Evolutionary conservation across 2,113 vertebrate genomes (phyloP).

Genomic region (Ploceus nigricollis): DNA sequence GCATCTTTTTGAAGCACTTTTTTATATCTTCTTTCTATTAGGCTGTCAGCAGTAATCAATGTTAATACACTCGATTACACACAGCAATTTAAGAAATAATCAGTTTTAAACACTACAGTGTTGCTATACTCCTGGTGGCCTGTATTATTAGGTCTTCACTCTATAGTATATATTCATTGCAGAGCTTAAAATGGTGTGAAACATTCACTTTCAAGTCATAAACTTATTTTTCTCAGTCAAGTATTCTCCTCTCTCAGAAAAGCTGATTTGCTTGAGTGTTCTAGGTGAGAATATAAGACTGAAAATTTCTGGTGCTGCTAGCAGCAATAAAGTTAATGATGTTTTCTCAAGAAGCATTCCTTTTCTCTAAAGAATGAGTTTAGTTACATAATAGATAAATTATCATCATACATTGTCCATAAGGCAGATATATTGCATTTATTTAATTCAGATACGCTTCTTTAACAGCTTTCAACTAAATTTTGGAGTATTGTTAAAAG

Average conservation of each 20-base stretch:
- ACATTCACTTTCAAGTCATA: background rate
- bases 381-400: constrained; percentile 11
- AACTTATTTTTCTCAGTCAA: background rate
- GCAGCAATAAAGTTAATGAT: constrained; percentile 36
- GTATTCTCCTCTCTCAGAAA: background rate
- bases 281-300: constrained; percentile 24
- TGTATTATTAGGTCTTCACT: background rate
- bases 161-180: background rate
- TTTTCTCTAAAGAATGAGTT: constrained; percentile 25
- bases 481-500: background rate
- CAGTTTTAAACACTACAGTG: background rate
- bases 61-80: background rate
- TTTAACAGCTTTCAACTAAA: background rate
- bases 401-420: background rate
- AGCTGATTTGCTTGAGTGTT: background rate
- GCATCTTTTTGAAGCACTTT: background rate
- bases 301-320: background rate
- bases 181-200: background rate
- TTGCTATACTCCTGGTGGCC: background rate
- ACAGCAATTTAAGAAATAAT: background rate
- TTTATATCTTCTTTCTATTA: background rate
- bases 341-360: constrained; percentile 14
- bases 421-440: constrained; percentile 17
- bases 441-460: background rate
- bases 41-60: background rate